A percentile compares a stretch with the other conserved stretches of the same genome.
Conservation (phyloP, 2,888 invertebrate genomes). For the Congeria kusceri region DNA sequence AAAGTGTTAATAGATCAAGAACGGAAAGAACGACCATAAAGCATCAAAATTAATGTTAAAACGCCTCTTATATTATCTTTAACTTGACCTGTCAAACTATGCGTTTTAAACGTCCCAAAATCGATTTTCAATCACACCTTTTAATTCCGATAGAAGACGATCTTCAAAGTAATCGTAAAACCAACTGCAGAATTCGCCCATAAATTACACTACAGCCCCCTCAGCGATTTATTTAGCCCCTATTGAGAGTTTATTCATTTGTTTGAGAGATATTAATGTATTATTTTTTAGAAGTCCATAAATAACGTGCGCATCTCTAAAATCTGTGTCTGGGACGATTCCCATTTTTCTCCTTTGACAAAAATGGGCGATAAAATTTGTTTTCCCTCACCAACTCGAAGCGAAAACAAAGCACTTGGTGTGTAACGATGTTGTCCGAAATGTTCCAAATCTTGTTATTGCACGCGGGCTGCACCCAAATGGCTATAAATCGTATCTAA, state of each 20-base stretch:
- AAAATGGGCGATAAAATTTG: conserved; percentile 70
- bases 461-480: conserved; percentile 42
- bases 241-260: conserved; percentile 33
- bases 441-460: conserved; percentile 46
- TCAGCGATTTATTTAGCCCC: conserved; percentile 7
- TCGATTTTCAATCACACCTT: too few species aligned
- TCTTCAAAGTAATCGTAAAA: neutral
- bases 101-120: too few species aligned
- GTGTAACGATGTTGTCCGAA: conserved; percentile 35
- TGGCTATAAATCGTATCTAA: conserved; percentile 56
- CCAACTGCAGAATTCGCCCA: neutral
- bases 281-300: conserved; percentile 46
- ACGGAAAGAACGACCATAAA: too few species aligned
- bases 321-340: conserved; percentile 25
- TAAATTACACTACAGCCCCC: conserved; percentile 2
- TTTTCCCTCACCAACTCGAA: conserved; percentile 61
- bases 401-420: conserved; percentile 59
- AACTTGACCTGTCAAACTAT: too few species aligned
- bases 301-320: conserved; percentile 42
- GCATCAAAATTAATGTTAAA: too few species aligned
- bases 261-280: conserved; percentile 41
- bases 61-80: too few species aligned
- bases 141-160: too few species aligned
- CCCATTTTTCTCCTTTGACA: conserved; percentile 64
- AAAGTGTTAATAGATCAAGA: too few species aligned